Evolutionary conservation across 2,113 vertebrate species (phyloP).

Genomic region (Eretmochelys imbricata): DNA sequence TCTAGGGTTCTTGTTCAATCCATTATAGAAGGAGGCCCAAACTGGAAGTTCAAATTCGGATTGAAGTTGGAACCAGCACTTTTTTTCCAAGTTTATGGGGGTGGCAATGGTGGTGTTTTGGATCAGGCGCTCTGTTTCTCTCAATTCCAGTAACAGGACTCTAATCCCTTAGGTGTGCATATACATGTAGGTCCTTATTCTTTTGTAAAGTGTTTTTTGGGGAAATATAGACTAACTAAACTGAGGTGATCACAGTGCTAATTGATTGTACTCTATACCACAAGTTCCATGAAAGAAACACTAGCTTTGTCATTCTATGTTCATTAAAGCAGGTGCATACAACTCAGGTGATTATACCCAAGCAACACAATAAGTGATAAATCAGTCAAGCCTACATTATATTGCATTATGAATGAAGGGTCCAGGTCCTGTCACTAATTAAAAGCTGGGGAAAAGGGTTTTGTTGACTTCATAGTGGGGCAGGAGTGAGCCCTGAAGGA

Average conservation of each 20-base stretch:
- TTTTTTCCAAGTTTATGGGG: neutral
- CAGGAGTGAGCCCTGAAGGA: neutral
- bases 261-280: neutral
- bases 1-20: neutral
- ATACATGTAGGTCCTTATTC: neutral
- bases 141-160: neutral
- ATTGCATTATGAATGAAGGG: constrained; percentile 3
- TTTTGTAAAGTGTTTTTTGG: neutral
- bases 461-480: neutral
- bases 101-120: no score
- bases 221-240: neutral
- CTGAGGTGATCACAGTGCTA: neutral
- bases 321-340: neutral
- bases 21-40: constrained; percentile 7
- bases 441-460: neutral
- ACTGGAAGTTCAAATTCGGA: neutral
- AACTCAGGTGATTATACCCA: neutral
- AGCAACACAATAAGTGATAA: constrained; percentile 8
- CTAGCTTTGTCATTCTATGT: neutral
- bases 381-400: neutral
- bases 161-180: neutral
- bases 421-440: neutral
- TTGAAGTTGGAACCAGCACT: neutral
- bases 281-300: neutral
- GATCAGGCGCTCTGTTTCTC: neutral